Evolutionary conservation across 2,888 invertebrate species (phyloP), one percentile per base, ranked within the genome.

Genomic region (Smittia sp.): DNA sequence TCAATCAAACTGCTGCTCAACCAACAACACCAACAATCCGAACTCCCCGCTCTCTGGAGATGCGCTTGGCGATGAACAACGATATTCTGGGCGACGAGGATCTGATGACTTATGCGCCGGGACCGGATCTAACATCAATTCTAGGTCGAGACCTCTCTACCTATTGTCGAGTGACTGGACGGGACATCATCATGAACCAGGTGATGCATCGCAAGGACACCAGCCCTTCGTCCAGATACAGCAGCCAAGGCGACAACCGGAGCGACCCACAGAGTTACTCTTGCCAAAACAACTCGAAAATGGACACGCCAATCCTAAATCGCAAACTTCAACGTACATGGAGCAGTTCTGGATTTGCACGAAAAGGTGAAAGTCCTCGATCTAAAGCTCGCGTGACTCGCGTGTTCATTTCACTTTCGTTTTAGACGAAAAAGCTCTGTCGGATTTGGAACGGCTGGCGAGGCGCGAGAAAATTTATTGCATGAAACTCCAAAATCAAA

Each of bases 381-480:
- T 32, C 9, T 3, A 32, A 9, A 32, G 32, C 9, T 32, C 9
- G 32, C 32, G 32, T 32, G 32, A 32, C 32, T n/a, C n/a, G n/a
- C n/a, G n/a, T n/a, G n/a, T 32, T 32, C 9, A 32, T 46, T 11
- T 46, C 46, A 9, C 9, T 32, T 32, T 2, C 65, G 80, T 81
- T 80, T 74, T 80, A 81, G 77, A 77, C 77, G 82, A 76, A 80
- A 81, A 75, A 81, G 81, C 79, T 78, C 79, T 83, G 85, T 85
- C 85, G 85, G 87, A 87, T 85, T 86, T 88, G 85, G 88, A 88
- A 83, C 85, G 87, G 82, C 84, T 88, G 85, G 88, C 88, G 81
- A 82, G 78, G 80, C 83, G 80, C 77, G 83, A 83, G 81, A 83
- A 81, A 82, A 83, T 80, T 79, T 82, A 79, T 75, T 83, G 79